A percentile compares a stretch with the other conserved stretches of the same genome.
phyloP scores from a whole-genome alignment of 2,113 vertebrate species.

The Ictidomys tridecemlineatus region DNA sequence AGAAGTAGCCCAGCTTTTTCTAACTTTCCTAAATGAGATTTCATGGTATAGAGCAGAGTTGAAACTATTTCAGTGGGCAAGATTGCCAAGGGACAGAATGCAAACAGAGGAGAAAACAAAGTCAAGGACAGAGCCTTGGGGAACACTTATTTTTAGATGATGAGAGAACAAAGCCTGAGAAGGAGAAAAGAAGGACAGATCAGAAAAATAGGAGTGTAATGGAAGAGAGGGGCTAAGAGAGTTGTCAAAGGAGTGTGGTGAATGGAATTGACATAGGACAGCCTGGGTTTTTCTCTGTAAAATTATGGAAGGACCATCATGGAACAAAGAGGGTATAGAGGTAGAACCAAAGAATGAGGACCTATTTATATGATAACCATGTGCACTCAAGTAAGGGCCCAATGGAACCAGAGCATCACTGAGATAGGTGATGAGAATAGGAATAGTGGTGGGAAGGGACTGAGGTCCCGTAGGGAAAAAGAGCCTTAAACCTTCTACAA shows the following conservation, averaged over 20 bases:
- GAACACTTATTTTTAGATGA: slow-evolving; percentile 36
- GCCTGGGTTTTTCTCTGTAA: neutral
- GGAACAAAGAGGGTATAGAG: neutral
- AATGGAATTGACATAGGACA: neutral
- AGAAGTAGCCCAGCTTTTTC: neutral
- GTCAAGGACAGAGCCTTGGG: neutral
- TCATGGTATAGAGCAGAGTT: neutral
- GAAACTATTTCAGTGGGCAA: neutral
- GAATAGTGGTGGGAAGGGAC: neutral
- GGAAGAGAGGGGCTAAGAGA: neutral
- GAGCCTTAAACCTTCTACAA: neutral
- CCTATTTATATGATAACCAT: neutral
- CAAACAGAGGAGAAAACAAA: slow-evolving; percentile 27
- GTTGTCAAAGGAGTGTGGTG: neutral
- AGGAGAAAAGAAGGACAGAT: slow-evolving; percentile 33
- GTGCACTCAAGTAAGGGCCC: neutral
- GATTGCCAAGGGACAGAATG: neutral
- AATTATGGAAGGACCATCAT: neutral
- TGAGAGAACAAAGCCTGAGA: neutral
- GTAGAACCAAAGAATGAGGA: neutral
- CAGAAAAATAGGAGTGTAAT: neutral
- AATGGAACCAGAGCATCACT: neutral
- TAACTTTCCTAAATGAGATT: slow-evolving; percentile 3
- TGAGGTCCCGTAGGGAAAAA: neutral
- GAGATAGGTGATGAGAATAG: neutral